phyloP scores from a whole-genome alignment of 2,113 vertebrate species.

The Antechinus stuartii region DNA sequence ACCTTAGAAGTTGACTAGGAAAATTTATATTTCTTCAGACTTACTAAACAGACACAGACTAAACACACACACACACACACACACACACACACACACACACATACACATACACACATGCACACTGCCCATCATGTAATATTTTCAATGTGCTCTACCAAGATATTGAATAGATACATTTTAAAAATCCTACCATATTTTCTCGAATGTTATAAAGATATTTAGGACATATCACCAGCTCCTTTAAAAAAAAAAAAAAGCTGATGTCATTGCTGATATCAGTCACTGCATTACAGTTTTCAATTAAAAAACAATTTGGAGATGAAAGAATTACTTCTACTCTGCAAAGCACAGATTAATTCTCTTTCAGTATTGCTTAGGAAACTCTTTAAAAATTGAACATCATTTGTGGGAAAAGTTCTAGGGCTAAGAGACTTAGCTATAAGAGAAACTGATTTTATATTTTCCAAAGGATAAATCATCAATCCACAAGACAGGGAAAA shows the following conservation, averaged over 20 bases:
- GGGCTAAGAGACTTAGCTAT: background rate
- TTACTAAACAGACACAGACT: background rate
- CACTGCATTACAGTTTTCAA: background rate
- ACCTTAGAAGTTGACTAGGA: background rate
- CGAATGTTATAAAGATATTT: background rate
- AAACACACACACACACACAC: too few species aligned
- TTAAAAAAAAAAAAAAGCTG: background rate
- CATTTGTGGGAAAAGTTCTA: background rate
- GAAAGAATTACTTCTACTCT: background rate
- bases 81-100: background rate
- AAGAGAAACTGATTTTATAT: background rate
- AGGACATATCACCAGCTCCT: background rate
- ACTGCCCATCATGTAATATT: background rate
- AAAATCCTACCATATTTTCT: background rate
- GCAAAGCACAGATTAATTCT: background rate
- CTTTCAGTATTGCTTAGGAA: background rate
- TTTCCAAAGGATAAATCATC: background rate
- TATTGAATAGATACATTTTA: background rate
- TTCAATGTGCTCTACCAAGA: background rate
- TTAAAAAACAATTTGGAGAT: background rate
- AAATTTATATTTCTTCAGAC: background rate
- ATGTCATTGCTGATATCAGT: background rate
- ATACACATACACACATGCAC: background rate
- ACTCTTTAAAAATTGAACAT: background rate
- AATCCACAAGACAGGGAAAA: background rate